phyloP scores from a whole-genome alignment of 1,140 invertebrate species.

The Achroia grisella region DNA sequence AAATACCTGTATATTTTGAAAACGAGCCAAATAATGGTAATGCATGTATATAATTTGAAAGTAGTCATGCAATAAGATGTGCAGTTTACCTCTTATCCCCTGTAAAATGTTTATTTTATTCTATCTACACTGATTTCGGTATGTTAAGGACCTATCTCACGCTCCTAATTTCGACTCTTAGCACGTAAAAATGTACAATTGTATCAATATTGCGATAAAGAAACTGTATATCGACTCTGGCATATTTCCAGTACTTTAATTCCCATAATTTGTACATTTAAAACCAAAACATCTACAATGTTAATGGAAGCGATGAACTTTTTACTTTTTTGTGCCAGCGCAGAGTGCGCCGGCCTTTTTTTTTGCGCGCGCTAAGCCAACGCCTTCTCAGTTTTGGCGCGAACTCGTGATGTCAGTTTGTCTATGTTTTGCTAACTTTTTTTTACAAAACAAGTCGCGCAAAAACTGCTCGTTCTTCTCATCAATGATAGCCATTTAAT shows the following conservation, averaged over 20 bases:
- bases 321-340: conserved; percentile 3
- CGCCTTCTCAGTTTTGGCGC: conserved; percentile 35
- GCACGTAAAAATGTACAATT: too few relatives aligned
- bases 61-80: too few relatives aligned
- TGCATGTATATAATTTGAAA: too few relatives aligned
- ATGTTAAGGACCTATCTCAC: too few relatives aligned
- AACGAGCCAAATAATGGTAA: too few relatives aligned
- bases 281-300: conserved; percentile 4
- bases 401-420: conserved; percentile 32
- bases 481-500: conserved; percentile 49
- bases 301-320: conserved; percentile 5
- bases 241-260: conserved; percentile 1
- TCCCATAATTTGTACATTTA: conserved; percentile 5
- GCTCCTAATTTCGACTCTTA: too few relatives aligned
- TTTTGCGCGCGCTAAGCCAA: conserved; percentile 13
- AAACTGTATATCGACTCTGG: neutral
- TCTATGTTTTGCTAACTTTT: conserved; percentile 28
- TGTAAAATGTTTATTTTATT: too few relatives aligned
- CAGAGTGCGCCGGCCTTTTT: conserved; percentile 2
- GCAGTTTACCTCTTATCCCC: too few relatives aligned
- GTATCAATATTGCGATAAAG: too few relatives aligned
- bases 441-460: conserved; percentile 15
- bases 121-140: too few relatives aligned
- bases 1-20: too few relatives aligned
- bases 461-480: conserved; percentile 33